Conservation (phyloP, 2,888 invertebrate species). For the Drosophila melanosoma region DNA sequence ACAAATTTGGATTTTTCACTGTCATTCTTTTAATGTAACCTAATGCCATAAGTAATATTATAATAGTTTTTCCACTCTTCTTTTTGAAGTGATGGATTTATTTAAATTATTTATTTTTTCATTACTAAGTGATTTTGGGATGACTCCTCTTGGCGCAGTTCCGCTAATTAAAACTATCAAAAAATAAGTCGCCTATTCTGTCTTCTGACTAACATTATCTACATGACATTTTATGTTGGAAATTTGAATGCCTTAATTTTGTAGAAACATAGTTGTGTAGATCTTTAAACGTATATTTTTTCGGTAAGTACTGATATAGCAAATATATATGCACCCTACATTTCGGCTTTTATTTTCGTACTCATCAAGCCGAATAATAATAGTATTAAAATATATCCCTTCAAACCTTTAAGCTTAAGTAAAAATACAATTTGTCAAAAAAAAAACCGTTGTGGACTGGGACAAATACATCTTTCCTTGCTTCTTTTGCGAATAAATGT, state of each 20-base stretch:
- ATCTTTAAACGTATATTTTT: neutral
- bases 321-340: neutral
- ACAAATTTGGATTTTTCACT: conserved; percentile 51
- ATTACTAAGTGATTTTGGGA: conserved; percentile 19
- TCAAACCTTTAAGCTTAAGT: neutral
- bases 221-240: neutral
- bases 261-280: too few species aligned
- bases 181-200: conserved; percentile 4
- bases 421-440: neutral
- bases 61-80: conserved; percentile 23
- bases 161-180: conserved; percentile 32
- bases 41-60: conserved; percentile 43
- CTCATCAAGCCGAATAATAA: neutral
- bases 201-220: neutral
- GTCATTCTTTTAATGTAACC: conserved; percentile 13
- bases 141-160: conserved; percentile 18
- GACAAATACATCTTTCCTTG: too few species aligned
- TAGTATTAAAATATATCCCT: neutral
- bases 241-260: neutral
- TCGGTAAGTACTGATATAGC: neutral
- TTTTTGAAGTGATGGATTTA: conserved; percentile 23
- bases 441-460: too few species aligned
- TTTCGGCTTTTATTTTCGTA: neutral
- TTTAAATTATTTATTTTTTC: conserved; percentile 29
- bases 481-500: neutral